These are phyloP conservation scores for Microchirus variegatus DNA, from an alignment of 2,797 vertebrate species.

Conservation along the genomic window DNA sequence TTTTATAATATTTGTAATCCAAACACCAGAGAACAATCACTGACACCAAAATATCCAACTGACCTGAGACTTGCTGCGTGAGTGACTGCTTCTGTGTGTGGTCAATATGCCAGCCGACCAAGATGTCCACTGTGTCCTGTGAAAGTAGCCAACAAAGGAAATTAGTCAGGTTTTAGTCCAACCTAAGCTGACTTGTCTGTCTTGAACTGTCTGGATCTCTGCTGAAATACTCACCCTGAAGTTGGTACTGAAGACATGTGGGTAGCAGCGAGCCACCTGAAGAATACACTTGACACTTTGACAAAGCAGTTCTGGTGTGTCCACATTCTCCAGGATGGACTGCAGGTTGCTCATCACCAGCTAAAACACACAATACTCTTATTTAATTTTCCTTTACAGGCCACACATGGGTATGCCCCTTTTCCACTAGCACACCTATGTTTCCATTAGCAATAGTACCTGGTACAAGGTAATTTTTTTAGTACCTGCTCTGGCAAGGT, in stretches of 20 bases:
- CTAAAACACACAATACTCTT: slow-evolving; percentile 71
- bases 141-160: background rate
- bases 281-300: slow-evolving; percentile 98
- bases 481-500: no score
- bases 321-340: slow-evolving; percentile 97
- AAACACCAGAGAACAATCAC: background rate
- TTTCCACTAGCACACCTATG: no score
- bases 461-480: no score
- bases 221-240: slow-evolving; percentile 88
- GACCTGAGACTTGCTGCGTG: slow-evolving; percentile 96
- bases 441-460: no score
- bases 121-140: slow-evolving; percentile 98
- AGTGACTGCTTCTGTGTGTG: slow-evolving; percentile 95
- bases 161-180: background rate
- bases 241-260: slow-evolving; percentile 98
- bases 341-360: slow-evolving; percentile 98
- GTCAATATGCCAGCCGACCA: slow-evolving; percentile 99
- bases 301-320: slow-evolving; percentile 97
- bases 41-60: slow-evolving; percentile 46
- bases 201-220: background rate
- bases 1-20: background rate
- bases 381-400: background rate
- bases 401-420: no score
- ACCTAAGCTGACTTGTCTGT: background rate
- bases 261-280: slow-evolving; percentile 95